phyloP scores from a whole-genome alignment of 2,797 vertebrate species.

The Myoxocephalus aenaeus region DNA sequence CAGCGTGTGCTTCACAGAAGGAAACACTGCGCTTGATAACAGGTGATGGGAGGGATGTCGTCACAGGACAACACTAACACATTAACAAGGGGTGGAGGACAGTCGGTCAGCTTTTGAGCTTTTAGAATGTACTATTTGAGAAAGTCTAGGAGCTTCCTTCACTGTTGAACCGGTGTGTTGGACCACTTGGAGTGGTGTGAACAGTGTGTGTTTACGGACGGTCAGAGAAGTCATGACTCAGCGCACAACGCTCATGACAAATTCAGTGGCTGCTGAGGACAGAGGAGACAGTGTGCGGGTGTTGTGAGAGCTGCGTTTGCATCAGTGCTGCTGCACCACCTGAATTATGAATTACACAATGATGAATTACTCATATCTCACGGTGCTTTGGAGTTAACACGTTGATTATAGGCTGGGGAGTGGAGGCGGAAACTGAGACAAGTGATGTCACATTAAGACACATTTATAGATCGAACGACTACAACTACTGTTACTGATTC shows the following conservation, averaged over 20 bases:
- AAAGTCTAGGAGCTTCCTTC: neutral
- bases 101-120: neutral
- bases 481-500: neutral
- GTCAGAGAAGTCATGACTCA: conserved; percentile 14
- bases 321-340: conserved; percentile 23
- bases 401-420: conserved; percentile 41
- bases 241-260: conserved; percentile 8
- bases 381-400: conserved; percentile 27
- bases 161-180: neutral
- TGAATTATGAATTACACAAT: conserved; percentile 59
- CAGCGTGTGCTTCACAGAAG: neutral
- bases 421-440: conserved; percentile 23
- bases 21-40: conserved; percentile 5
- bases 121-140: neutral
- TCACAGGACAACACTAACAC: neutral
- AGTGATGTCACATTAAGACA: conserved; percentile 25
- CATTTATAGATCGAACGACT: conserved; percentile 14
- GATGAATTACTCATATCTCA: conserved; percentile 49
- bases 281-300: neutral
- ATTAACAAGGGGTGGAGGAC: neutral
- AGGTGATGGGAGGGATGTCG: neutral
- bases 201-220: neutral
- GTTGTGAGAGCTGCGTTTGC: conserved; percentile 21
- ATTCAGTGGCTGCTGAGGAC: conserved; percentile 5
- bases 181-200: neutral